Conservation (phyloP, 1,140 invertebrate species). For the Lithobius niger region DNA sequence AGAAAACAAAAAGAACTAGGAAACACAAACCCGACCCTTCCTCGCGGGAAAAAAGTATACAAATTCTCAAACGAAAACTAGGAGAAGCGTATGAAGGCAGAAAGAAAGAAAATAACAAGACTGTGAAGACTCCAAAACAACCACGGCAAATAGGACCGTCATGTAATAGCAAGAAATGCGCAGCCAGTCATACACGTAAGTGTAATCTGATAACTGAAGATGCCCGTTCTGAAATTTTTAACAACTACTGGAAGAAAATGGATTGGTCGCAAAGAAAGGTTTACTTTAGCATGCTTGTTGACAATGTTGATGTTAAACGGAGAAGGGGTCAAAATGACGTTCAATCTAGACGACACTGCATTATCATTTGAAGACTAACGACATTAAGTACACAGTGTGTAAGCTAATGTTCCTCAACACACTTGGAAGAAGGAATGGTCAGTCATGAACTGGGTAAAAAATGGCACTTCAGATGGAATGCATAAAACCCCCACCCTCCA, state of each 20-base stretch:
- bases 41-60: not conserved
- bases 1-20: not conserved
- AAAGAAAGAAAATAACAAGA: not conserved
- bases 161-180: not conserved
- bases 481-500: not conserved
- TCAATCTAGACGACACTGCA: not conserved
- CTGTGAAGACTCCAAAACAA: not conserved
- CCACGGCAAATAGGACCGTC: not conserved
- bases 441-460: not conserved
- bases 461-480: not conserved
- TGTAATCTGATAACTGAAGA: not conserved
- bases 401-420: not conserved
- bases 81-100: not conserved
- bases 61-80: not conserved
- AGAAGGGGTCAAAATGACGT: not conserved
- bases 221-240: not conserved
- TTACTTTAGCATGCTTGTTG: not conserved
- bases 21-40: not conserved
- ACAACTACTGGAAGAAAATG: not conserved
- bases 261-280: not conserved
- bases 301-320: not conserved
- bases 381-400: not conserved
- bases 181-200: not conserved
- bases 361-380: not conserved
- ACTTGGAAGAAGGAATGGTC: not conserved